Evolutionary conservation across 2,113 vertebrate species (phyloP), one percentile per base, ranked within the genome.

Genomic region (Xerus inauris): DNA sequence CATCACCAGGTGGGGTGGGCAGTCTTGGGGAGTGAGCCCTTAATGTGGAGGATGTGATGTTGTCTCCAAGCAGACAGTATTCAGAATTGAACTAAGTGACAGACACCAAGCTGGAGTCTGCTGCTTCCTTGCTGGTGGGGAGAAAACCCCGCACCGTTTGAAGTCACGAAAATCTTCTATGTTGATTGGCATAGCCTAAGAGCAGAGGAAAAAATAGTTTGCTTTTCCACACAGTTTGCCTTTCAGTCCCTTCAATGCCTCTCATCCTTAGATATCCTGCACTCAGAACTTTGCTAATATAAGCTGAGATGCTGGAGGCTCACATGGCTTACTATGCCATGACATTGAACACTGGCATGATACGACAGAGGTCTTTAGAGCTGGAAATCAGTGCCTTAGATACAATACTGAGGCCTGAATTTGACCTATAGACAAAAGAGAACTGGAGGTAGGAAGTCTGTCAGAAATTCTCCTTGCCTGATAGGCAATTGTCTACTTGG

Each of bases 401-500:
- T 62, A 42, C 47, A 81, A 35, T 22, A 47, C 26, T 24, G 20
- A 94, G 38, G 26, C 40, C 82, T 92, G 83, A 51, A 49, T 47
- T 32, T 82, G 85, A 92, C 87, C 79, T 51, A 57, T 69, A 65
- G 47, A 76, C 12, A 69, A 83, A 87, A 64, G 80, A 96, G 76
- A 73, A 94, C 7, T 71, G 47, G 47, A 62, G n/a, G 30, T n/a
- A 82, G 79, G 42, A 87, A 88, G 71, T 79, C 75, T 90, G 85
- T 76, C 81, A 91, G 90, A 91, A 85, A 82, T 73, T 71, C 85
- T 45, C 32, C 54, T 77, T 92, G 77, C 62, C 64, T 9, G 40
- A 30, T 64, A 88, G 72, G 26, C 81, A 89, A 40, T 88, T 85
- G 94, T 92, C 90, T 92, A 28, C 20, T 94, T 96, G 92, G 93